Conservation (phyloP, 2,797 vertebrate genomes). For the Picus viridis region DNA sequence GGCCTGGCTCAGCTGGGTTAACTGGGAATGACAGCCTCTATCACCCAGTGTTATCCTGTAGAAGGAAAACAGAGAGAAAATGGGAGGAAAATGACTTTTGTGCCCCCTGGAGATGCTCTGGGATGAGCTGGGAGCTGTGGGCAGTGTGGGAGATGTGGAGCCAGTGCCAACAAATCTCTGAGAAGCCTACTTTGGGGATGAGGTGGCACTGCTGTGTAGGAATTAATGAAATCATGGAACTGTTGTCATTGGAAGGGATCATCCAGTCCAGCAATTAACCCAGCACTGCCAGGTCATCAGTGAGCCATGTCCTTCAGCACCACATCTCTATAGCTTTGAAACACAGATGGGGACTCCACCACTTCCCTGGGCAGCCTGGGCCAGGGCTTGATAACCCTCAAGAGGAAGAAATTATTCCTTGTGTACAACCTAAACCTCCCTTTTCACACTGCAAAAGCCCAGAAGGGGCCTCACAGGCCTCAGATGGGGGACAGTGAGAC, state of each 20-base stretch:
- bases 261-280: too few species aligned
- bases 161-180: accelerated
- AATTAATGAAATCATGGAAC: background rate
- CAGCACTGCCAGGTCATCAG: too few species aligned
- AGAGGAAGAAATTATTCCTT: background rate
- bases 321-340: too few species aligned
- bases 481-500: accelerated
- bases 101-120: slow-evolving; percentile 22
- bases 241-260: background rate
- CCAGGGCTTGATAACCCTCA: background rate
- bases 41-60: slow-evolving; percentile 48
- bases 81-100: background rate
- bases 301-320: too few species aligned
- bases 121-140: slow-evolving; percentile 14
- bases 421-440: background rate
- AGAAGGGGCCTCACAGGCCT: background rate
- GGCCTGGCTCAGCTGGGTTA: background rate
- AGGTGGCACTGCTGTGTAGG: background rate
- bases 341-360: too few species aligned
- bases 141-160: background rate
- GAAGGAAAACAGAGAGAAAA: slow-evolving; percentile 53
- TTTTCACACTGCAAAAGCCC: background rate
- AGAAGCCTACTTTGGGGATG: background rate
- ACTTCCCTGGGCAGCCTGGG: background rate
- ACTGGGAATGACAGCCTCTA: slow-evolving; percentile 59